Evolutionary conservation across 2,888 invertebrate species (phyloP).

Genomic region (Halictus quadricinctus): DNA sequence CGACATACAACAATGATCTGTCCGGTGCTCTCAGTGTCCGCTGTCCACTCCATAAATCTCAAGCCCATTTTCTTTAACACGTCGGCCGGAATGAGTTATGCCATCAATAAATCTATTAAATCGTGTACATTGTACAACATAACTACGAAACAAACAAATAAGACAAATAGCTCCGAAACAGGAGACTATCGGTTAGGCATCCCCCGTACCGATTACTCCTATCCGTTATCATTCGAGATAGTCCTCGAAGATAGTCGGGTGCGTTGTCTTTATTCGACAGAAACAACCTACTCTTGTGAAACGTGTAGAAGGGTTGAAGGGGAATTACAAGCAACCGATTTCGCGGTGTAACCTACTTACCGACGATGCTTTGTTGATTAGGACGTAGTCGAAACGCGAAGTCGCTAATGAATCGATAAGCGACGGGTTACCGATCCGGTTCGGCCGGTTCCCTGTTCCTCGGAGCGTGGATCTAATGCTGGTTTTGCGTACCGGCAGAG

Average conservation of each 20-base stretch:
- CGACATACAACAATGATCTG: background rate
- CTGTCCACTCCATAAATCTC: background rate
- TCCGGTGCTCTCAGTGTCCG: background rate
- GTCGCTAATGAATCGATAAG: conserved; percentile 61
- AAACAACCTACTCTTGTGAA: background rate
- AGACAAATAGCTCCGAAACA: conserved; percentile 7
- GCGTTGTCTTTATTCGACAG: conserved; percentile 20
- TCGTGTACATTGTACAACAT: background rate
- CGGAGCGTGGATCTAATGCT: conserved; percentile 21
- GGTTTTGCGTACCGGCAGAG: conserved; percentile 18
- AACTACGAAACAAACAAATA: conserved; percentile 23
- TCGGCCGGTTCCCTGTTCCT: conserved; percentile 23
- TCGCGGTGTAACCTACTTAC: conserved; percentile 30
- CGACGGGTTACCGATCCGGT: conserved; percentile 36
- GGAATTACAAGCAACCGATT: conserved; percentile 6
- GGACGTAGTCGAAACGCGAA: conserved; percentile 25
- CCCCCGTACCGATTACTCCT: conserved; percentile 14
- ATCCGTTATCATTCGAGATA: conserved; percentile 35
- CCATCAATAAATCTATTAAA: conserved; percentile 14
- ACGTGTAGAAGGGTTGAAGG: background rate
- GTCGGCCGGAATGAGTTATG: background rate
- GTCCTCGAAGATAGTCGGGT: background rate
- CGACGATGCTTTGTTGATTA: conserved; percentile 22
- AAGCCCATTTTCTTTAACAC: background rate
- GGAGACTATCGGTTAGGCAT: conserved; percentile 12